A percentile compares a stretch with the other conserved stretches of the same genome.
Conservation (phyloP, 2,113 vertebrate species). For the Cyphomyrus plagiostoma region DNA sequence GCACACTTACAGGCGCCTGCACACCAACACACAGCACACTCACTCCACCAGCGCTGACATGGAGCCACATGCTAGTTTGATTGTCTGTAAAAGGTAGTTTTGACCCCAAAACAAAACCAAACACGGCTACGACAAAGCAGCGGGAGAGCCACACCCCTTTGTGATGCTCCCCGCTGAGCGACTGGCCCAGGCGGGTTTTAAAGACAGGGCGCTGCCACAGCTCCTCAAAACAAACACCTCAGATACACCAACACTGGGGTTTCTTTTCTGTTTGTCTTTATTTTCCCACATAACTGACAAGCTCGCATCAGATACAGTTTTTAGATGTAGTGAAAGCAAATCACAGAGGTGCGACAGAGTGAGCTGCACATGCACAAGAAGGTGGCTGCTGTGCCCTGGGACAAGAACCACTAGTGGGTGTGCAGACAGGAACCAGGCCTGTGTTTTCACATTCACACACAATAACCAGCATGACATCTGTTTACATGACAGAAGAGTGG, state of each 20-base stretch:
- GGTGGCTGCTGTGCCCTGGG: background rate
- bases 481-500: background rate
- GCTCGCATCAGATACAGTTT: background rate
- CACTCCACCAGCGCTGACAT: too few species aligned
- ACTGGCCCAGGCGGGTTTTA: too few species aligned
- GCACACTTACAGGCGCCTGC: background rate
- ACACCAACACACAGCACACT: background rate
- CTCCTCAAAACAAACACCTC: background rate
- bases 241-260: background rate
- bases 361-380: background rate
- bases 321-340: background rate
- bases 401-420: background rate
- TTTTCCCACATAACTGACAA: background rate
- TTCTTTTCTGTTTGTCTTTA: background rate
- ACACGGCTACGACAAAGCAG: background rate
- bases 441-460: background rate
- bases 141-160: background rate
- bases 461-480: background rate
- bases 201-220: background rate
- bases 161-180: background rate
- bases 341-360: background rate
- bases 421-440: background rate
- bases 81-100: too few species aligned
- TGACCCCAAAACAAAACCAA: background rate
- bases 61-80: background rate